These are phyloP conservation scores for Lycophotia porphyrea DNA, from an alignment of 2,888 invertebrate species.

Conservation along the genomic window DNA sequence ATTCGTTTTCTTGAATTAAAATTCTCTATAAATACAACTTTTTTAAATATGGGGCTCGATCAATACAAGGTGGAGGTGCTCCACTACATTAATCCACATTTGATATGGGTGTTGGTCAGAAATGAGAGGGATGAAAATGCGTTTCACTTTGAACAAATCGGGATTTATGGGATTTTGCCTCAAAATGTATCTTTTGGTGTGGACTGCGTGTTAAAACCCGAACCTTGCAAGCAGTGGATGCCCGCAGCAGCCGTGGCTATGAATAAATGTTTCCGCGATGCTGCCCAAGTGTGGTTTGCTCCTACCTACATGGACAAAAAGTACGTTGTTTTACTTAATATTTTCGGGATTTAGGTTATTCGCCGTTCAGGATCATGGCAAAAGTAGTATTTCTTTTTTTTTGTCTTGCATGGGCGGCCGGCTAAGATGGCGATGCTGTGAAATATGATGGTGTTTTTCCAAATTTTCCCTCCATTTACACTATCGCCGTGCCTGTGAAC, in stretches of 20 bases:
- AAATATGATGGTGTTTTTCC: neutral
- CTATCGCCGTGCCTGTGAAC: neutral
- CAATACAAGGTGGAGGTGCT: slow-evolving; percentile 79
- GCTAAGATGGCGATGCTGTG: neutral
- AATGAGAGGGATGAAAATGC: slow-evolving; percentile 53
- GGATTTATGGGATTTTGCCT: slow-evolving; percentile 81
- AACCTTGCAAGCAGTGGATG: slow-evolving; percentile 74
- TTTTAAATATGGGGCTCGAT: slow-evolving; percentile 70
- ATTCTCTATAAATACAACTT: neutral
- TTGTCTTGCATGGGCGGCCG: neutral
- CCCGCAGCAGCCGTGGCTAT: slow-evolving; percentile 73
- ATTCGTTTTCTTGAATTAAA: neutral
- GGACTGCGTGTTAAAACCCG: slow-evolving; percentile 61
- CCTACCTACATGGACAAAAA: slow-evolving; percentile 76
- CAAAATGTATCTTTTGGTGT: slow-evolving; percentile 66
- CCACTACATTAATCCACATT: slow-evolving; percentile 79
- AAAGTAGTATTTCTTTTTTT: no score
- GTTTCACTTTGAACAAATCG: slow-evolving; percentile 80
- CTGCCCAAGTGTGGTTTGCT: slow-evolving; percentile 75
- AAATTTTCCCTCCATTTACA: neutral
- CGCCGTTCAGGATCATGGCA: neutral
- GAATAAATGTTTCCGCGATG: slow-evolving; percentile 68
- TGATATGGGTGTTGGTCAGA: slow-evolving; percentile 79
- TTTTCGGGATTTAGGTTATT: neutral
- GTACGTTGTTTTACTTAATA: slow-evolving; percentile 65